Evolutionary conservation across 1,140 invertebrate genomes (phyloP).

Genomic region (Bombus confusus): DNA sequence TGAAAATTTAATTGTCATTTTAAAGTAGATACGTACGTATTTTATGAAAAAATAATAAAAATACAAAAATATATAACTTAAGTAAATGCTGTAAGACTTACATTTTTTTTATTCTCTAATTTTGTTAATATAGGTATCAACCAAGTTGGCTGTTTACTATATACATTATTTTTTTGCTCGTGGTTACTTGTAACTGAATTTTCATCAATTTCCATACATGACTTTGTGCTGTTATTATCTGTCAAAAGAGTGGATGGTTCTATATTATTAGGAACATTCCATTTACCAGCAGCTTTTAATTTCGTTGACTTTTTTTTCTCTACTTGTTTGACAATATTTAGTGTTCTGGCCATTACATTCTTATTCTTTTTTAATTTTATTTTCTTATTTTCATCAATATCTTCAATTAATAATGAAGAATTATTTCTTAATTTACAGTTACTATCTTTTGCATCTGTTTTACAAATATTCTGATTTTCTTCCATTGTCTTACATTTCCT

Average conservation of each 20-base stretch:
- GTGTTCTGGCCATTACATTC: not conserved
- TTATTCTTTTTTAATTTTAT: slow-evolving; percentile 30
- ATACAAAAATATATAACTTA: not conserved
- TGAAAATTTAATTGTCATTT: not conserved
- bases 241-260: not conserved
- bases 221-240: not conserved
- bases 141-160: not conserved
- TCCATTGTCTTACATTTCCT: not conserved
- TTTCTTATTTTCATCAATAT: slow-evolving; percentile 21
- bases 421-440: slow-evolving; percentile 10
- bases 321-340: not conserved
- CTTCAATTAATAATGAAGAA: not conserved
- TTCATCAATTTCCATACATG: not conserved
- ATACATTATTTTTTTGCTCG: not conserved
- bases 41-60: not conserved
- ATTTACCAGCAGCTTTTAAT: not conserved
- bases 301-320: slow-evolving; percentile 31
- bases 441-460: not conserved
- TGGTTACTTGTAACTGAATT: not conserved
- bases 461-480: not conserved
- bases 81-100: slow-evolving; percentile 8
- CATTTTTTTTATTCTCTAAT: slow-evolving; percentile 23
- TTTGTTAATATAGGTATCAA: slow-evolving; percentile 23
- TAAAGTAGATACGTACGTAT: not conserved
- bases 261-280: slow-evolving; percentile 37